Evolutionary conservation across 2,113 vertebrate genomes (phyloP), one percentile per base, ranked within the genome.

Genomic region (Antechinus flavipes): DNA sequence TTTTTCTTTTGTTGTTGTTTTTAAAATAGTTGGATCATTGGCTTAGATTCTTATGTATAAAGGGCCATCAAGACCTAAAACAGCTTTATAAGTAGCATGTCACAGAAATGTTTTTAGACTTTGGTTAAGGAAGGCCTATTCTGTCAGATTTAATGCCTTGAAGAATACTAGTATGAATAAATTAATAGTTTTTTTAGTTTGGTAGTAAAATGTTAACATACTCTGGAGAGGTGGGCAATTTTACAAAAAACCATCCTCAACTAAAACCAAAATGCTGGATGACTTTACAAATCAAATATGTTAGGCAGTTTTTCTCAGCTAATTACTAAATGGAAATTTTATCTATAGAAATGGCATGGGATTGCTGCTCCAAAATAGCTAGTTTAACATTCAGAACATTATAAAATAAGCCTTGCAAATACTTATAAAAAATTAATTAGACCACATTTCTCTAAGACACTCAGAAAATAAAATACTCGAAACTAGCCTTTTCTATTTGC

Each of bases 311-410:
- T 84, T n/a, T 42, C n/a, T 84, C 61, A 23, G n/a, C 16, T 84
- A 84, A 84, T n/a, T 35, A 76, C 35, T 76, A 76, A 76, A 22
- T 76, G 68, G 1, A 76, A 76, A 76, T n/a, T 76, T 76, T 54
- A 16, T 76, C 35, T 22, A 0, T 8, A 76, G 35, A 76, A 76
- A n/a, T 76, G 6, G 46, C 52, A 3, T 35, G 61, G 61, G 19
- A 68, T 14, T 54, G 7, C 54, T 89, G 7, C 68, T 89, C 11
- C 47, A 8, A 54, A 19, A 2, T 24, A 24, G 47, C 47, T 27
- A 47, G 68, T 1, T 4, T 1, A 22, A 55, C 19, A 0, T 3
- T 49, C 35, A 0, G 2, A 22, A 7, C 3, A 2, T 0, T 16
- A 42, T 52, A 68, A 30, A 23, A 0, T 1, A 27, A 27, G 14